Evolutionary conservation across 1,140 invertebrate species (phyloP), one percentile per base, ranked within the genome.

Genomic region (Bursaphelenchus mucronatus): DNA sequence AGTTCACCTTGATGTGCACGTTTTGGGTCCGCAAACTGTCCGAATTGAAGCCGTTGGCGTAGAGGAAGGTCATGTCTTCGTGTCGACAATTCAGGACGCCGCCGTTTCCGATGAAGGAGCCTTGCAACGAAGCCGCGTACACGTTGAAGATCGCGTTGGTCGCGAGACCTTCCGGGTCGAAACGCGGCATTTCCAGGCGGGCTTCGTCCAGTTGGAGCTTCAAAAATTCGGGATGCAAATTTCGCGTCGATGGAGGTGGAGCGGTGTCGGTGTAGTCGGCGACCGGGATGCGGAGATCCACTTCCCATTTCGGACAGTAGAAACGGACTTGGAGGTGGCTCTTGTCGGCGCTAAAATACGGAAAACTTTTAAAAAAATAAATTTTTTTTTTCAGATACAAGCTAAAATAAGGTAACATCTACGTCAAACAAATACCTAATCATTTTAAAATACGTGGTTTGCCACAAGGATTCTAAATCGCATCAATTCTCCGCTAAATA

Each of bases 261-360:
- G 56, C 41, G 1, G 40, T 40, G 21, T 13, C 13, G 0, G 61
- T 43, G 7, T 46, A 63, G 46, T 68, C 69, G 19, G 75, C 64
- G n/a, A 69, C 43, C 44, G 71, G 73, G 21, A 74, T 63, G 30
- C 74, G n/a, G 15, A 72, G 41, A 56, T 72, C 70, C 19, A 72
- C 39, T 6, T 19, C 19, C 70, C 74, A 72, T 30, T 46, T 68
- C 41, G 63, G 47, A 45, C 66, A 74, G 11, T 53, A 55, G 39
- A 68, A 70, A 46, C 61, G 61, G 1, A 71, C 68, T 49, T 53
- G 65, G 53, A n/a, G 47, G 9, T n/a, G 62, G 70, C 50, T 41
- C 21, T 52, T 71, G 68, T 30, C 30, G 30, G 30, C 30, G 30
- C 30, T 30, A 5, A 30, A 30, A 30, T 3, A 5, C 5, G 30